These are phyloP conservation scores for Trissolcus japonicus DNA, from an alignment of 2,888 invertebrate species.

Conservation along the genomic window DNA sequence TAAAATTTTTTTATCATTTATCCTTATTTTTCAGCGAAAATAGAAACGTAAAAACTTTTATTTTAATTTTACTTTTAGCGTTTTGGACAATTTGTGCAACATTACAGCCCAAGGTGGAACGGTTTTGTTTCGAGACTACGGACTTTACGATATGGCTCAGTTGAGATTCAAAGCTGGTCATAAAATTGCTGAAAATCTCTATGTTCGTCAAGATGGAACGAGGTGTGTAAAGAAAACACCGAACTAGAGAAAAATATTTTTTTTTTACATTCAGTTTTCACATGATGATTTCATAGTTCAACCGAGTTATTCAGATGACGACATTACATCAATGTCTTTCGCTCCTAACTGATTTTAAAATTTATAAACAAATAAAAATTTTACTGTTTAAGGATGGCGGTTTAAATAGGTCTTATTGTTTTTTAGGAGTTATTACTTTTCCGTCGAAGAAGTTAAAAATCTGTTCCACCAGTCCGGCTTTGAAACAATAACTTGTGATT, in stretches of 20 bases:
- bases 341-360: slow-evolving; percentile 55
- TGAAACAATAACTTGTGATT: slow-evolving; percentile 82
- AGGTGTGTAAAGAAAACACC: slow-evolving; percentile 77
- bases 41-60: slow-evolving; percentile 3
- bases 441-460: slow-evolving; percentile 82
- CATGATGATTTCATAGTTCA: slow-evolving; percentile 60
- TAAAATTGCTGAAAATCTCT: slow-evolving; percentile 94
- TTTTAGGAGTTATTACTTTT: slow-evolving; percentile 88
- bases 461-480: slow-evolving; percentile 86
- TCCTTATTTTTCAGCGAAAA: slow-evolving; percentile 4
- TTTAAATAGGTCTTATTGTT: too few species aligned
- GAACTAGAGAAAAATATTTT: neutral
- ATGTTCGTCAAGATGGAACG: slow-evolving; percentile 97
- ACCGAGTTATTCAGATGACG: slow-evolving; percentile 54
- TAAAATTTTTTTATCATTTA: slow-evolving; percentile 22
- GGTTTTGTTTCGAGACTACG: slow-evolving; percentile 94
- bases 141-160: slow-evolving; percentile 96
- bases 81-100: slow-evolving; percentile 79
- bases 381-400: too few species aligned
- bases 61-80: slow-evolving; percentile 58
- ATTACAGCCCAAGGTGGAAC: slow-evolving; percentile 86
- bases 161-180: slow-evolving; percentile 94
- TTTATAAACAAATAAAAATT: neutral
- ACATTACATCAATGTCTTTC: slow-evolving; percentile 53
- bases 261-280: neutral